A percentile compares a stretch with the other conserved stretches of the same genome.
Conservation (phyloP, 2,113 vertebrate genomes). For the Hepsetus odoe region DNA sequence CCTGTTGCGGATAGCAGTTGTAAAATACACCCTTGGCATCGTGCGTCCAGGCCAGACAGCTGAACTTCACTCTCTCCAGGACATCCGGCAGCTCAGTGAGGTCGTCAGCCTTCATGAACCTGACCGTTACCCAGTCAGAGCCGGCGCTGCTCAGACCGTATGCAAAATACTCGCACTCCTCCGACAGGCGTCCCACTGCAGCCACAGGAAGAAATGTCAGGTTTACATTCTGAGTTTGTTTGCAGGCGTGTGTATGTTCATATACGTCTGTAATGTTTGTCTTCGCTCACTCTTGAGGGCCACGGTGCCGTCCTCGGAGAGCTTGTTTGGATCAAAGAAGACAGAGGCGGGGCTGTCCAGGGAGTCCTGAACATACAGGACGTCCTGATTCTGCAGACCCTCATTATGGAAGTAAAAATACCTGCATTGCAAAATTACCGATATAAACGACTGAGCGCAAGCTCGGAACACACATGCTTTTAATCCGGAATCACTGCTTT, state of each 20-base stretch:
- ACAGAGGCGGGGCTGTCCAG: constrained; percentile 64
- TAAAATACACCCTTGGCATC: constrained; percentile 77
- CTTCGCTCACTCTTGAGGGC: constrained; percentile 71
- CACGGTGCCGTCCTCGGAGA: constrained; percentile 78
- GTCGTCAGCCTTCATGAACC: constrained; percentile 70
- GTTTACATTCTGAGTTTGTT: background rate
- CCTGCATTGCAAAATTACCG: constrained; percentile 52
- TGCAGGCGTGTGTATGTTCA: background rate
- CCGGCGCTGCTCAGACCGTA: constrained; percentile 77
- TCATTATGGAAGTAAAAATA: constrained; percentile 79
- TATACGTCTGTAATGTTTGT: background rate
- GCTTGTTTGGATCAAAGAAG: constrained; percentile 77
- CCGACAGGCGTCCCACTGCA: constrained; percentile 75
- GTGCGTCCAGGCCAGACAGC: constrained; percentile 79
- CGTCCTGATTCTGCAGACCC: constrained; percentile 78
- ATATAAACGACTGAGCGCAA: too few relatives aligned
- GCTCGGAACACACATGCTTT: too few relatives aligned
- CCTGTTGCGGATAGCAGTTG: constrained; percentile 74
- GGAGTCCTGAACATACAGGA: constrained; percentile 75
- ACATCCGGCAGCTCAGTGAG: constrained; percentile 67
- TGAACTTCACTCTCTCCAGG: constrained; percentile 79
- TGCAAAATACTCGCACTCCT: constrained; percentile 76
- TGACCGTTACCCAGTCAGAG: constrained; percentile 77
- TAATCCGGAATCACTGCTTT: too few relatives aligned
- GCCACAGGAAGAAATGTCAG: background rate